Conservation (phyloP, 23 tunicate species). For the Botrylloides violaceus region DNA sequence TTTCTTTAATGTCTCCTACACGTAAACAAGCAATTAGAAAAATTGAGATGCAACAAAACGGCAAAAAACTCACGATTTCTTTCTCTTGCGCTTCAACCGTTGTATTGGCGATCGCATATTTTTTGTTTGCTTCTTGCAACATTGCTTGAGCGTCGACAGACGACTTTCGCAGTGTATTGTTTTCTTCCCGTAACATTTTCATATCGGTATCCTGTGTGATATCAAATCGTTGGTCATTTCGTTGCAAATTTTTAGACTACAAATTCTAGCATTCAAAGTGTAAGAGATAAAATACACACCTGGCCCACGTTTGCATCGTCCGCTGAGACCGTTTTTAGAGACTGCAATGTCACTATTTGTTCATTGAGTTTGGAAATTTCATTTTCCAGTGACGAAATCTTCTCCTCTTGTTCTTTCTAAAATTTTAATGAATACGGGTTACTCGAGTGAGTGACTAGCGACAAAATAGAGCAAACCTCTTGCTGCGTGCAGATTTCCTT, state of each 20-base stretch:
- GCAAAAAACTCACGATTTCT: background rate
- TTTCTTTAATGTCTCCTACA: slow-evolving; percentile 22
- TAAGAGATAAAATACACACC: too few species aligned
- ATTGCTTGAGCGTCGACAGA: slow-evolving; percentile 57
- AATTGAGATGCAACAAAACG: background rate
- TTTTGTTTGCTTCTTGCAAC: slow-evolving; percentile 33
- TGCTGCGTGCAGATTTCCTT: slow-evolving; percentile 43
- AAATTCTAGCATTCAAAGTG: too few species aligned
- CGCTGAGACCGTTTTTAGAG: background rate
- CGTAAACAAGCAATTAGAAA: background rate
- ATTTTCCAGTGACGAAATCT: background rate
- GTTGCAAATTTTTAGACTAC: too few species aligned
- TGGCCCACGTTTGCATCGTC: too few species aligned
- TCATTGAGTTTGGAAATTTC: background rate
- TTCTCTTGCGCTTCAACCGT: slow-evolving; percentile 4
- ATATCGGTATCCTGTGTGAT: slow-evolving; percentile 7
- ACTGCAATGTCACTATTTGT: background rate
- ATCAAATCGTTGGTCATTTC: too few species aligned
- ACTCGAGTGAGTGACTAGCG: background rate
- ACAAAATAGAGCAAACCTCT: slow-evolving; percentile 23
- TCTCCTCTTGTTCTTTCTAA: slow-evolving; percentile 4
- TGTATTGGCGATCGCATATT: slow-evolving; percentile 21
- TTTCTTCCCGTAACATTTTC: slow-evolving; percentile 9
- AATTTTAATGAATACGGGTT: background rate
- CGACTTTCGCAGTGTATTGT: slow-evolving; percentile 3